A percentile compares a stretch with the other conserved stretches of the same genome.
These are phyloP conservation scores for Tribolium madens DNA, from an alignment of 1,140 invertebrate genomes.

Conservation along the genomic window DNA sequence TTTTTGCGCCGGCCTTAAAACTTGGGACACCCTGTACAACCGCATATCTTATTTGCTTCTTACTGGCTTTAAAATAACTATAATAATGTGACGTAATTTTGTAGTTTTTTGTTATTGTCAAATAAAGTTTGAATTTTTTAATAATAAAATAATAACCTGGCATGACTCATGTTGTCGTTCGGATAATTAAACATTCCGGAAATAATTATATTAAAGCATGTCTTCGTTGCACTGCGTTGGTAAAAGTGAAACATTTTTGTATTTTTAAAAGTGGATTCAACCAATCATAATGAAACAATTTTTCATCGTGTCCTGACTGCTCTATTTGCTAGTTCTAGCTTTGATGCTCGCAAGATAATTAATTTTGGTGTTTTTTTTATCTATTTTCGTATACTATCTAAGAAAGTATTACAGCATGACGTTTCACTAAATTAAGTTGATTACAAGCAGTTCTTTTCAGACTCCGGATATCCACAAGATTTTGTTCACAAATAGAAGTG, in stretches of 20 bases:
- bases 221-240: slow-evolving; percentile 14
- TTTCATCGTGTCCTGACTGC: too few species aligned
- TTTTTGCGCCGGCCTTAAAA: too few species aligned
- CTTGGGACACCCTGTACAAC: too few species aligned
- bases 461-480: slow-evolving; percentile 37
- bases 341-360: slow-evolving; percentile 13
- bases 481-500: slow-evolving; percentile 38
- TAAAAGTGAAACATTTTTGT: slow-evolving; percentile 34
- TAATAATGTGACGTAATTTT: too few species aligned
- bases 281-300: not conserved
- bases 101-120: too few species aligned
- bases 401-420: slow-evolving; percentile 18
- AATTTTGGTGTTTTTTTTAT: not conserved
- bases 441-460: too few species aligned
- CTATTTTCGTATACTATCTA: not conserved
- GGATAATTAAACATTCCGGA: slow-evolving; percentile 30
- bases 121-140: not conserved
- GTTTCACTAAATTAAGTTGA: slow-evolving; percentile 32
- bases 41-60: too few species aligned
- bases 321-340: too few species aligned
- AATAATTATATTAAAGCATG: slow-evolving; percentile 31
- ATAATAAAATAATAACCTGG: not conserved
- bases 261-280: slow-evolving; percentile 4
- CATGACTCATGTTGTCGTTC: slow-evolving; percentile 10
- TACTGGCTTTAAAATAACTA: too few species aligned